Conservation (phyloP, 2,113 vertebrate genomes). For the Ariopsis seemanni region DNA sequence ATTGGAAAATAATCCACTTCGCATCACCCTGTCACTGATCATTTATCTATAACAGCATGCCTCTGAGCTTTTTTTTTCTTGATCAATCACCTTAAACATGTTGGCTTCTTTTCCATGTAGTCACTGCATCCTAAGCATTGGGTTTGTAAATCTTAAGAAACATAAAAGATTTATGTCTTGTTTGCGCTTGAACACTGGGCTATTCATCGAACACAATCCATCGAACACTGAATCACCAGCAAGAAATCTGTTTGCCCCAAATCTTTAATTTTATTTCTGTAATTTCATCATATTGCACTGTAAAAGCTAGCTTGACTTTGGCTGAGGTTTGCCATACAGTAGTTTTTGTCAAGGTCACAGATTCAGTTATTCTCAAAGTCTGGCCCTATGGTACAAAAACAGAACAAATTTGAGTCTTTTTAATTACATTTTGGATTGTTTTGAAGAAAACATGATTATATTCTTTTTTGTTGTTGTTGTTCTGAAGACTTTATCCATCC, state of each 20-base stretch:
- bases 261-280: slow-evolving; percentile 9
- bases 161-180: background rate
- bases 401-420: background rate
- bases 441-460: slow-evolving; percentile 5
- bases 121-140: background rate
- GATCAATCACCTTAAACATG: background rate
- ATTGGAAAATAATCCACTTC: background rate
- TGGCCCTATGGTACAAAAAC: too few species aligned
- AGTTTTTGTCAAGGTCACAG: slow-evolving; percentile 19
- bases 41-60: background rate
- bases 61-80: background rate
- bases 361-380: background rate
- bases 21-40: background rate
- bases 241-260: background rate
- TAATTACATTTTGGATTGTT: background rate
- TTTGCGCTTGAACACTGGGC: background rate
- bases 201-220: background rate
- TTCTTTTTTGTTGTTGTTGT: background rate
- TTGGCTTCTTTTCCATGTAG: background rate
- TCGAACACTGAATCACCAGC: background rate
- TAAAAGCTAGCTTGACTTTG: slow-evolving; percentile 30
- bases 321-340: background rate
- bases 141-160: background rate
- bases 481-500: background rate
- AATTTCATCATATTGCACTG: background rate